These are phyloP conservation scores for Volucella inanis DNA, from an alignment of 2,888 invertebrate genomes.

Conservation along the genomic window DNA sequence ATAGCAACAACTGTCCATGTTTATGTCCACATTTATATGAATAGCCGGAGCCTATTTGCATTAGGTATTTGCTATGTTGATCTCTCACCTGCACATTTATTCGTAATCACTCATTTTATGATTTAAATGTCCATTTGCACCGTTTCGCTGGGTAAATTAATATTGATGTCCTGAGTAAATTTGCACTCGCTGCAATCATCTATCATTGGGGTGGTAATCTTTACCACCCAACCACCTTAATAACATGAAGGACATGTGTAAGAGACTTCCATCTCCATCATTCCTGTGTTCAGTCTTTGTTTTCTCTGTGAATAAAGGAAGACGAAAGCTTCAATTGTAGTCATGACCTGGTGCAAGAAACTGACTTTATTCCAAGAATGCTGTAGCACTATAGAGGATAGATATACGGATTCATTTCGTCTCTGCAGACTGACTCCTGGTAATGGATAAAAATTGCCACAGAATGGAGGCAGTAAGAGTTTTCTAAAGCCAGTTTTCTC, in stretches of 20 bases:
- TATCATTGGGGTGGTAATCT: conserved; percentile 67
- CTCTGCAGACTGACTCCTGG: background rate
- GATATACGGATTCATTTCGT: too few species aligned
- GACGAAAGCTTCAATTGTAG: conserved; percentile 49
- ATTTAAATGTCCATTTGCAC: conserved; percentile 20
- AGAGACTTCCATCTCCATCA: conserved; percentile 4
- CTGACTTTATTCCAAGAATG: conserved; percentile 1
- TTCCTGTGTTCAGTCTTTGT: background rate
- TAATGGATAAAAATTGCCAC: conserved; percentile 70
- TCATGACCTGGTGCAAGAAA: conserved; percentile 42
- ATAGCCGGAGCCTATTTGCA: conserved; percentile 30
- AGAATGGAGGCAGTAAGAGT: conserved; percentile 2
- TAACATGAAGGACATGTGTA: background rate
- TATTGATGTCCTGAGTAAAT: conserved; percentile 72
- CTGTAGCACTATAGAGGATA: background rate
- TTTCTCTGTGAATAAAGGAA: conserved; percentile 7
- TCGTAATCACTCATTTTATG: conserved; percentile 5
- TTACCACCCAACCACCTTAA: background rate
- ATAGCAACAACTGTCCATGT: background rate
- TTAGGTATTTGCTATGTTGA: conserved; percentile 22
- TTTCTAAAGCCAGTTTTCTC: conserved; percentile 6
- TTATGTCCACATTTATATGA: background rate
- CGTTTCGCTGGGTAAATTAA: conserved; percentile 63
- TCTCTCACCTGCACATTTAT: conserved; percentile 34
- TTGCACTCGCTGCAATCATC: conserved; percentile 71